Evolutionary conservation across 1,140 invertebrate species (phyloP).

Genomic region (Aporrectodea caliginosa): DNA sequence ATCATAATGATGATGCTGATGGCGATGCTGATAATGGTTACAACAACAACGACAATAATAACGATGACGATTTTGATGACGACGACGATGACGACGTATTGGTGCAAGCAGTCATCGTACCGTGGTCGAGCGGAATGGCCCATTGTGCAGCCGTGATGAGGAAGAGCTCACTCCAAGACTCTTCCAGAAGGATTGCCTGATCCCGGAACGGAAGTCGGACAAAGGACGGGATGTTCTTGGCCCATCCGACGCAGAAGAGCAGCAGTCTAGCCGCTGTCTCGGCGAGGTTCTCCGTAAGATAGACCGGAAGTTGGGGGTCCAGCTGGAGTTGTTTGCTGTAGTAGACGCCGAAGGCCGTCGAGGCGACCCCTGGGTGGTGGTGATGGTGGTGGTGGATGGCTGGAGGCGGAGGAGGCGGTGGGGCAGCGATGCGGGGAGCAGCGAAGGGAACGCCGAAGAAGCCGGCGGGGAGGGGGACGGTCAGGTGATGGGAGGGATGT

Average conservation of each 20-base stretch:
- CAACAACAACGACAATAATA: too few relatives aligned
- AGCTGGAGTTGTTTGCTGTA: neutral
- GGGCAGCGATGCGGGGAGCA: constrained; percentile 15
- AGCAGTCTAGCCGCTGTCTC: constrained; percentile 88
- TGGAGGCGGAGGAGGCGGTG: neutral
- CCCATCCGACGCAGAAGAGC: constrained; percentile 95
- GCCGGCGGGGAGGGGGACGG: constrained; percentile 10
- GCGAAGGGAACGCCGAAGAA: constrained; percentile 15
- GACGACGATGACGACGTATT: too few relatives aligned
- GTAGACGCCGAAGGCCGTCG: neutral
- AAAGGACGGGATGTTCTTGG: constrained; percentile 93
- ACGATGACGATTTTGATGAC: too few relatives aligned
- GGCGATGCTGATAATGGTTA: too few relatives aligned
- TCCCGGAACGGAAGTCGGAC: constrained; percentile 74
- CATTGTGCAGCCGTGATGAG: constrained; percentile 89
- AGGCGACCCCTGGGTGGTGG: constrained; percentile 16
- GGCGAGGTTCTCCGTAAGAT: constrained; percentile 56
- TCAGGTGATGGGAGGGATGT: constrained; percentile 30
- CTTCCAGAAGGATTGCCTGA: constrained; percentile 83
- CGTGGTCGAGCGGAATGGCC: constrained; percentile 90
- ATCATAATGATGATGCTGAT: too few relatives aligned
- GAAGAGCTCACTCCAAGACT: constrained; percentile 95
- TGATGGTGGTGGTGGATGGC: constrained; percentile 16
- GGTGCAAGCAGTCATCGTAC: too few relatives aligned
- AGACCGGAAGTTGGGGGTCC: constrained; percentile 23